Conservation (phyloP, 2,113 vertebrate species). For the Marmota flaviventris region DNA sequence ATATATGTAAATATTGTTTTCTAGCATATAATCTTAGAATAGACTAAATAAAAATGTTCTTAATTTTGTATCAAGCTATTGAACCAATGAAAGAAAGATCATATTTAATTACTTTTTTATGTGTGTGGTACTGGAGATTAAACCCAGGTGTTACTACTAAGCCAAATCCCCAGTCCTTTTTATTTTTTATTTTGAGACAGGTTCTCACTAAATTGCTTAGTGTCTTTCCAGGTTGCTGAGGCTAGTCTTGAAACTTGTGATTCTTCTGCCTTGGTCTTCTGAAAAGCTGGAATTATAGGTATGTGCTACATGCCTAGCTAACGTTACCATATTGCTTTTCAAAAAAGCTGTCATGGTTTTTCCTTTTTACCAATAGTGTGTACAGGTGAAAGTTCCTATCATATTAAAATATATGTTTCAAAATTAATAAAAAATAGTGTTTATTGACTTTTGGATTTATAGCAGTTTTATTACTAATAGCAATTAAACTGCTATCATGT, state of each 20-base stretch:
- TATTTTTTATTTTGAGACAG: too few relatives aligned
- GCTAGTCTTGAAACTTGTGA: too few relatives aligned
- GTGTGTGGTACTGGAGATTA: too few relatives aligned
- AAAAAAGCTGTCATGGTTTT: neutral
- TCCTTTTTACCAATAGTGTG: neutral
- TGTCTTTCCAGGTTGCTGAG: too few relatives aligned
- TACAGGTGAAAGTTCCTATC: neutral
- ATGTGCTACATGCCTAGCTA: too few relatives aligned
- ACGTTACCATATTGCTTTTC: neutral
- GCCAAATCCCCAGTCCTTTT: too few relatives aligned
- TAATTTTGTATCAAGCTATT: neutral
- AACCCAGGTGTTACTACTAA: too few relatives aligned
- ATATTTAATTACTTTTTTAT: neutral
- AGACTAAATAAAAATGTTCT: neutral
- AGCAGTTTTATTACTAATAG: neutral
- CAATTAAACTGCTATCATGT: too few relatives aligned
- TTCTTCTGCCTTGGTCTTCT: too few relatives aligned
- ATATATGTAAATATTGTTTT: neutral
- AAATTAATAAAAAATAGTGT: neutral
- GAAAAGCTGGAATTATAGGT: too few relatives aligned
- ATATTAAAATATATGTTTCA: neutral
- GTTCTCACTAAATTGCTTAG: too few relatives aligned
- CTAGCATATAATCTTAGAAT: neutral
- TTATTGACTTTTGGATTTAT: neutral
- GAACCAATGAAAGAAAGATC: neutral